A percentile compares a stretch with the other conserved stretches of the same genome.
Conservation (phyloP, 2,888 invertebrate species). For the Latrodectus hesperus region DNA sequence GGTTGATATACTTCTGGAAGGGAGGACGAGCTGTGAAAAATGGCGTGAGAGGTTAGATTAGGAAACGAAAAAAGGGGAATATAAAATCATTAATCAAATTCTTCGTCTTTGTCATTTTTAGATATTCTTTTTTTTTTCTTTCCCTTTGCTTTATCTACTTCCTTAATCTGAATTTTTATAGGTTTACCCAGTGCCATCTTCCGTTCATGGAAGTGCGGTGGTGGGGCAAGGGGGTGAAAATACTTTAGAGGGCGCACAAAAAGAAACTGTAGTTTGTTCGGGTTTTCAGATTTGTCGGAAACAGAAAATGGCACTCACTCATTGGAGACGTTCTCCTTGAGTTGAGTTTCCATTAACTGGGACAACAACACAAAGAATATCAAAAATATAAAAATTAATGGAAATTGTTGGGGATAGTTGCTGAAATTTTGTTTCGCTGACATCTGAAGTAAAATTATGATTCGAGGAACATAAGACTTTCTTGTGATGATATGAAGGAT, state of each 20-base stretch:
- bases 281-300: background rate
- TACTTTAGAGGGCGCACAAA: background rate
- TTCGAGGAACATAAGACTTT: too few species aligned
- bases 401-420: background rate
- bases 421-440: too few species aligned
- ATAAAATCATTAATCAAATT: slow-evolving; percentile 69
- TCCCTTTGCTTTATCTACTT: slow-evolving; percentile 32
- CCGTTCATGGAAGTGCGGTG: slow-evolving; percentile 1
- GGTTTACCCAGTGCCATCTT: slow-evolving; percentile 43
- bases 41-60: slow-evolving; percentile 69
- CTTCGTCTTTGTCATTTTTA: slow-evolving; percentile 49
- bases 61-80: slow-evolving; percentile 67
- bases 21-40: slow-evolving; percentile 68
- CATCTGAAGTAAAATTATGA: too few species aligned
- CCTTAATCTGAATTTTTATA: slow-evolving; percentile 69
- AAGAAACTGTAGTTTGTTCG: background rate
- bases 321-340: background rate
- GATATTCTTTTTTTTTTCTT: slow-evolving; percentile 21
- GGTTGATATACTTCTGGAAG: slow-evolving; percentile 61
- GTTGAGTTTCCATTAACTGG: too few species aligned
- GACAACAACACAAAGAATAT: background rate
- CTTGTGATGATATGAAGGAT: too few species aligned
- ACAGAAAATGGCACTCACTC: background rate
- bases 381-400: background rate
- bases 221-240: background rate